Evolutionary conservation across 2,888 invertebrate genomes (phyloP), one percentile per base, ranked within the genome.

Genomic region (Epirrhoe tristata): DNA sequence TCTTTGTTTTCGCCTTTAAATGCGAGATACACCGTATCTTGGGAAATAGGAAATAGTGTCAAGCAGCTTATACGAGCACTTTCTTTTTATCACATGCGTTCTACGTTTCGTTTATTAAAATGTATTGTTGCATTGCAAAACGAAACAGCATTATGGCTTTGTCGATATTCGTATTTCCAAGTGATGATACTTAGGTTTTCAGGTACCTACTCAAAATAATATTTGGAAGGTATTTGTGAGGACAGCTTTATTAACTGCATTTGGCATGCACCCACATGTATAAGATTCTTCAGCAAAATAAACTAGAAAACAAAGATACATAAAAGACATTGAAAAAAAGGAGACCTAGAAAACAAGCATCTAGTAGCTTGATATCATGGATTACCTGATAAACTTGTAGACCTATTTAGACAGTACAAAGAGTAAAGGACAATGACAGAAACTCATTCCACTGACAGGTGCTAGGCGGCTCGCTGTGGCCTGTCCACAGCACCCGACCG

Each of bases 1-100:
- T 62, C 48, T 66, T 66, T 71, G 61, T 66, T 58, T 60, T 32
- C 48, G 34, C 48, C 54, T n/a, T n/a, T 61, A 48, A 55, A 54
- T 54, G 54, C 36, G 54, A 14, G 48, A 48, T 48, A 48, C 48
- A 16, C 14, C 14, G 48, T 48, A 43, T 43, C 39, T 16, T 16
- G 48, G 14, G 7, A 7, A 48, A 16, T 16, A 16, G 48, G 16
- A 48, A 48, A 48, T 48, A 48, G 48, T 48, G 48, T 48, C 48
- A 48, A 48, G 48, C 14, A 48, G 48, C 14, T 46, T 14, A 14
- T 12, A 39, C 39, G 39, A 43, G 39, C 39, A 43, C 39, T 43
- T 43, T 43, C 39, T 12, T 48, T 48, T 48, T 48, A 48, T 48
- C 12, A 6, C 48, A 5, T 7, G 14, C 48, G 46, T 5, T 46